Evolutionary conservation across 1,140 invertebrate genomes (phyloP), one percentile per base, ranked within the genome.

Genomic region (Aphaenogaster floridana): DNA sequence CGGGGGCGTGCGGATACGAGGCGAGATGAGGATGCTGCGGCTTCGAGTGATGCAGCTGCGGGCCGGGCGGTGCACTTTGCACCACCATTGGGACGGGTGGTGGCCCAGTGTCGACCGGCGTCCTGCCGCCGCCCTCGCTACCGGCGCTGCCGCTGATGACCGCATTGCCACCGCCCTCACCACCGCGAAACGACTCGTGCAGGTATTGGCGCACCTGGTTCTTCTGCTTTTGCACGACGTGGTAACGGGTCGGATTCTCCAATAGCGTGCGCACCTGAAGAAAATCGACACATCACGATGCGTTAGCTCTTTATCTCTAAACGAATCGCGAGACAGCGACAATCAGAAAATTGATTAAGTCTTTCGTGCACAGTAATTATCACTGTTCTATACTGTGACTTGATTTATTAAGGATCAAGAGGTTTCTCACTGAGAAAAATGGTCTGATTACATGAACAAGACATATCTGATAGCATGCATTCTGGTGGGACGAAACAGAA

Each of bases 161-260:
- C 48, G 74, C 88, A 69, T 91, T 85, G 42, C 71, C 57, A 21
- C 72, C 88, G 48, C 66, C 80, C 42, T 89, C 86, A 0, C 45
- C 90, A 7, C 88, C 92, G 17, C 93, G 97, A 91, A 97, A 97
- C 34, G 97, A 97, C 93, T 97, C 97, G 94, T 97, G 97, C 36
- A 99, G 96, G 95, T 98, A 99, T 93, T 98, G 97, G 9, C 97
- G 96, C 54, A 99, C 98, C 95, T 99, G 98, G 92, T 97, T 97
- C 93, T 98, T 98, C 94, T 98, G 98, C 91, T 98, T 98, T 95
- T 99, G 97, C 79, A 98, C 97, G 81, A 99, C 97, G 96, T 99
- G 98, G 95, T 99, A 99, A 89, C 97, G 96, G 28, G 98, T 99
- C 66, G 98, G 98, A 95, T 99, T 98, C 94, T 98, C 98, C 92